Evolutionary conservation across 1,140 invertebrate genomes (phyloP).

Genomic region (Hyphantria cunea): DNA sequence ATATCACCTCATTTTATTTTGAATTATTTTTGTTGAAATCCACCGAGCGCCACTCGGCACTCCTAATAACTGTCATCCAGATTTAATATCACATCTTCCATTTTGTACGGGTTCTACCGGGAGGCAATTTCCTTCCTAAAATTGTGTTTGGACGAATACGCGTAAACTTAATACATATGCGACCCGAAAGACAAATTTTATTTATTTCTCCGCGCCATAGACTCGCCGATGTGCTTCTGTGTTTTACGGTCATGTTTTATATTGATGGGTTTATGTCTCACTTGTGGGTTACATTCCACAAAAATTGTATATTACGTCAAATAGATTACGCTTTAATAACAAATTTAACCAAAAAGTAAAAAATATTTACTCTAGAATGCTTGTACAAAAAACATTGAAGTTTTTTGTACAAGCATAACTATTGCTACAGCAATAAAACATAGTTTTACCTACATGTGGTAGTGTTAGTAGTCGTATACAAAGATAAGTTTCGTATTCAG

Average conservation of each 20-base stretch:
- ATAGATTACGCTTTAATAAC: background rate
- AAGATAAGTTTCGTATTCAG: too few relatives aligned
- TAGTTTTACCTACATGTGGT: too few relatives aligned
- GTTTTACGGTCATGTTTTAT: conserved; percentile 43
- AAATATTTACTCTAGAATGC: too few relatives aligned
- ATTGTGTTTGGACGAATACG: conserved; percentile 74
- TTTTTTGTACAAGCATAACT: too few relatives aligned
- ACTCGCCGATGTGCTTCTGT: conserved; percentile 24
- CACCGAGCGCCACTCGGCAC: conserved; percentile 45
- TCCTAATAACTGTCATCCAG: conserved; percentile 73
- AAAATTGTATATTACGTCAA: conserved; percentile 9
- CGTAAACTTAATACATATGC: conserved; percentile 72
- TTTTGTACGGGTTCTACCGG: conserved; percentile 61
- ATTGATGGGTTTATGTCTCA: conserved; percentile 45
- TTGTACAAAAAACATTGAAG: too few relatives aligned
- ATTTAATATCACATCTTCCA: conserved; percentile 75
- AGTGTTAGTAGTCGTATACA: too few relatives aligned
- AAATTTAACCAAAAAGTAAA: too few relatives aligned
- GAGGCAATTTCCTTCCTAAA: conserved; percentile 76
- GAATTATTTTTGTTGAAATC: conserved; percentile 48
- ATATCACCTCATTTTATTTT: conserved; percentile 50
- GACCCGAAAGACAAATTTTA: conserved; percentile 67
- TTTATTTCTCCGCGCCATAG: conserved; percentile 49
- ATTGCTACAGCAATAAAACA: background rate
- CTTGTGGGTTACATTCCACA: conserved; percentile 4